Conservation (phyloP, 37 sponge, comb jelly and placozoan genomes). For the Eunapius fragilis region DNA sequence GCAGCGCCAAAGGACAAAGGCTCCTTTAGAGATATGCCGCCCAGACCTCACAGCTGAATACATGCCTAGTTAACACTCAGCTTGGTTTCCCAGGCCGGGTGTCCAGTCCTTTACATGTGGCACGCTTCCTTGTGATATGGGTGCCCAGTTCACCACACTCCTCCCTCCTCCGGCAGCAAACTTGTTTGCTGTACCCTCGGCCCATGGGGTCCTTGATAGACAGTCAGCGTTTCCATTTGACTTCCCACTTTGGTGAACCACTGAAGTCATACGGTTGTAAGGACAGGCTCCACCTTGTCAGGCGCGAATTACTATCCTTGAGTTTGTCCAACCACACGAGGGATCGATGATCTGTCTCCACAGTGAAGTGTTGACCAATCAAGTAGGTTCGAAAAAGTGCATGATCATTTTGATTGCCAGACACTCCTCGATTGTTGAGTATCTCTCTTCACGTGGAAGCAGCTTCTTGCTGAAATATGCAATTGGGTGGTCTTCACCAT, state of each 20-base stretch:
- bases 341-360: slow-evolving; percentile 55
- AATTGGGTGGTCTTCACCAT: slow-evolving; percentile 43
- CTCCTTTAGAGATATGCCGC: too few relatives aligned
- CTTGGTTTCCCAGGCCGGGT: too few relatives aligned
- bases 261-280: slow-evolving; percentile 7
- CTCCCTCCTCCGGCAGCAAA: too few relatives aligned
- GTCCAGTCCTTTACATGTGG: too few relatives aligned
- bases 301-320: slow-evolving; percentile 28
- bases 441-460: slow-evolving; percentile 29
- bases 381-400: slow-evolving; percentile 50
- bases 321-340: slow-evolving; percentile 24
- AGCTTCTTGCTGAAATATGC: slow-evolving; percentile 56
- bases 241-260: neutral
- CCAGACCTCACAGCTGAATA: too few relatives aligned
- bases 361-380: slow-evolving; percentile 16
- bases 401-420: slow-evolving; percentile 28
- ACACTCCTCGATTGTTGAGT: slow-evolving; percentile 57
- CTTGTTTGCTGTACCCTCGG: too few relatives aligned
- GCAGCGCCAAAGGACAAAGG: too few relatives aligned
- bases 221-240: too few relatives aligned
- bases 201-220: too few relatives aligned
- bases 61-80: too few relatives aligned
- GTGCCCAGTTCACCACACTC: too few relatives aligned
- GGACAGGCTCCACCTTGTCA: slow-evolving; percentile 24
- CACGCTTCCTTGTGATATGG: too few relatives aligned